Percentiles rank a stretch among this genome's conserved stretches.
Conservation (phyloP, 2,888 invertebrate species). For the Oxystoma pomonae region DNA sequence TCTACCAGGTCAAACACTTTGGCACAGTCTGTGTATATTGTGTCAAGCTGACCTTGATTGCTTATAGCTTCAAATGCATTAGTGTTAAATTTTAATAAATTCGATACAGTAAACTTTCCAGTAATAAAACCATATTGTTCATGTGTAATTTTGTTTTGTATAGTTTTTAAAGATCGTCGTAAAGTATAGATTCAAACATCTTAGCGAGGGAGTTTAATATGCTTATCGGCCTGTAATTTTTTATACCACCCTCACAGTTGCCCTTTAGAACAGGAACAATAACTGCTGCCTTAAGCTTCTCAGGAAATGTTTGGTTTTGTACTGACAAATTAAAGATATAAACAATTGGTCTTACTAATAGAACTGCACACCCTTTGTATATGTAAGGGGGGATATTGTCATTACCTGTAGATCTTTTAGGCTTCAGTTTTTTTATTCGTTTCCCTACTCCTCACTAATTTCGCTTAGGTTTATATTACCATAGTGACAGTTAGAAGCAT, state of each 20-base stretch:
- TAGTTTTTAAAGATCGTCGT: background rate
- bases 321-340: conserved; percentile 11
- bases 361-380: conserved; percentile 14
- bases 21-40: conserved; percentile 2
- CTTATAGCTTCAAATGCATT: conserved; percentile 4
- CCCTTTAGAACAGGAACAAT: background rate
- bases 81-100: background rate
- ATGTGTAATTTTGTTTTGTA: background rate
- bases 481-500: background rate
- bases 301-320: background rate
- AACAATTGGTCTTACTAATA: conserved; percentile 4
- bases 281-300: background rate
- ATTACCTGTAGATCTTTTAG: conserved; percentile 11
- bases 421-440: conserved; percentile 11
- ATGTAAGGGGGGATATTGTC: conserved; percentile 17
- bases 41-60: conserved; percentile 3
- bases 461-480: background rate
- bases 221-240: conserved; percentile 4
- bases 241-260: background rate
- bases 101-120: conserved; percentile 3
- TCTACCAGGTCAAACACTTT: conserved; percentile 2
- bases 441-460: conserved; percentile 2
- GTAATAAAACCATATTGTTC: conserved; percentile 4
- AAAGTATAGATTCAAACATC: conserved; percentile 2
- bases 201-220: conserved; percentile 9